A percentile compares a stretch with the other conserved stretches of the same genome.
phyloP scores from a whole-genome alignment of 1,140 invertebrate genomes.

The Dendrolimus kikuchii region DNA sequence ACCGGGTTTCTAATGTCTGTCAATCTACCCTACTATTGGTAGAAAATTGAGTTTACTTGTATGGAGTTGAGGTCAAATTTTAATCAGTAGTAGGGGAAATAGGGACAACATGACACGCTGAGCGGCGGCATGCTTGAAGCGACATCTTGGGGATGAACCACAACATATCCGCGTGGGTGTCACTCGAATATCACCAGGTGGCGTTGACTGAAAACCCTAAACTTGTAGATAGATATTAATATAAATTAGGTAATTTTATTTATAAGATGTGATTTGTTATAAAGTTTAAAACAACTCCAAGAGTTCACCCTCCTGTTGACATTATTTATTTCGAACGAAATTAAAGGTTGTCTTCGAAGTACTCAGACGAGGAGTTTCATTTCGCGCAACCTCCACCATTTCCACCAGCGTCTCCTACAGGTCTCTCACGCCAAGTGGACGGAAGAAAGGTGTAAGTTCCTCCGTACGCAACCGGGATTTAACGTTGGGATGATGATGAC shows the following conservation, averaged over 20 bases:
- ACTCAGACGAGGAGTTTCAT: slow-evolving; percentile 31
- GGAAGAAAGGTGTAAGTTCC: too few relatives aligned
- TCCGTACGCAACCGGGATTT: too few relatives aligned
- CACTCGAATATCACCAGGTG: not conserved
- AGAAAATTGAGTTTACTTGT: too few relatives aligned
- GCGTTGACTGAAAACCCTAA: slow-evolving; percentile 21
- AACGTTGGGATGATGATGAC: too few relatives aligned
- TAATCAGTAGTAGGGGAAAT: too few relatives aligned
- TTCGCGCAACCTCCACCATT: slow-evolving; percentile 5
- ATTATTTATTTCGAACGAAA: slow-evolving; percentile 65
- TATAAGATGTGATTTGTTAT: slow-evolving; percentile 64
- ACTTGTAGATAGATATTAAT: slow-evolving; percentile 21
- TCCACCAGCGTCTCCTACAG: too few relatives aligned
- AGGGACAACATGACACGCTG: too few relatives aligned
- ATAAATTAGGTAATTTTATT: slow-evolving; percentile 32
- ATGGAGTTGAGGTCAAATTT: too few relatives aligned
- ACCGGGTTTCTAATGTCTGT: too few relatives aligned
- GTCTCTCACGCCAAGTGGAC: too few relatives aligned
- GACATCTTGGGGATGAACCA: not conserved
- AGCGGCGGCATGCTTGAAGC: too few relatives aligned
- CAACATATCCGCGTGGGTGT: slow-evolving; percentile 4
- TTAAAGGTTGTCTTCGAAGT: slow-evolving; percentile 66
- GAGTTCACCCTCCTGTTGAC: slow-evolving; percentile 68
- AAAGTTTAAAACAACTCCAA: slow-evolving; percentile 64
- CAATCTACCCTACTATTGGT: too few relatives aligned